These are phyloP conservation scores for Hydropsyche betteni DNA, from an alignment of 2,888 invertebrate species.

Conservation along the genomic window DNA sequence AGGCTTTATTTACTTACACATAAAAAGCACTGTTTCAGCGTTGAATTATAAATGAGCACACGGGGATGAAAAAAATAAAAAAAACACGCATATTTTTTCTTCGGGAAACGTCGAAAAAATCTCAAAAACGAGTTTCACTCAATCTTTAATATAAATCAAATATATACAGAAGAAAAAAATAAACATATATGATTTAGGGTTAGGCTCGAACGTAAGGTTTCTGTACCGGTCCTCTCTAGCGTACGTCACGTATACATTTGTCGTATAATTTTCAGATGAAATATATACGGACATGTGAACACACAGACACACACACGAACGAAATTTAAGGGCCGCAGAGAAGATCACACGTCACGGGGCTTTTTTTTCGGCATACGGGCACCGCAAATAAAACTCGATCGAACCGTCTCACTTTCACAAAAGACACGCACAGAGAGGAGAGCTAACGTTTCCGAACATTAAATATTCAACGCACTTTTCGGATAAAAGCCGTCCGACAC, in stretches of 20 bases:
- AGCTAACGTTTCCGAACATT: neutral
- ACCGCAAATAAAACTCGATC: constrained; percentile 23
- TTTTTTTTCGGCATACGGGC: neutral
- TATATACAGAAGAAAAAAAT: neutral
- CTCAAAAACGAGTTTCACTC: constrained; percentile 17
- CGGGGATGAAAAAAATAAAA: neutral
- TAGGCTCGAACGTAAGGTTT: constrained; percentile 22
- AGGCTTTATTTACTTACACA: constrained; percentile 4
- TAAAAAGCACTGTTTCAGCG: constrained; percentile 7
- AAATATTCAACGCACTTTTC: constrained; percentile 24
- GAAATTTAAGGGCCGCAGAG: neutral
- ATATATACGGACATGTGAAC: constrained; percentile 3
- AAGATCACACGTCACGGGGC: constrained; percentile 4
- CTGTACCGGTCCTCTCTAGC: neutral
- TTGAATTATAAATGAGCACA: constrained; percentile 16
- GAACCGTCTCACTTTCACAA: constrained; percentile 12
- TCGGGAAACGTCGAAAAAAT: neutral
- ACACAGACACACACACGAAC: neutral
- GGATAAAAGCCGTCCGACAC: neutral
- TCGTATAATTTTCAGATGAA: constrained; percentile 29
- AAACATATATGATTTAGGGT: constrained; percentile 8
- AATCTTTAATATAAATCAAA: constrained; percentile 28
- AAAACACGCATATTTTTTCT: too few species aligned
- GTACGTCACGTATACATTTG: constrained; percentile 15
- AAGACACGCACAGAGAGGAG: neutral